These are phyloP conservation scores for Uria lomvia DNA, from an alignment of 2,113 vertebrate species.

Conservation along the genomic window DNA sequence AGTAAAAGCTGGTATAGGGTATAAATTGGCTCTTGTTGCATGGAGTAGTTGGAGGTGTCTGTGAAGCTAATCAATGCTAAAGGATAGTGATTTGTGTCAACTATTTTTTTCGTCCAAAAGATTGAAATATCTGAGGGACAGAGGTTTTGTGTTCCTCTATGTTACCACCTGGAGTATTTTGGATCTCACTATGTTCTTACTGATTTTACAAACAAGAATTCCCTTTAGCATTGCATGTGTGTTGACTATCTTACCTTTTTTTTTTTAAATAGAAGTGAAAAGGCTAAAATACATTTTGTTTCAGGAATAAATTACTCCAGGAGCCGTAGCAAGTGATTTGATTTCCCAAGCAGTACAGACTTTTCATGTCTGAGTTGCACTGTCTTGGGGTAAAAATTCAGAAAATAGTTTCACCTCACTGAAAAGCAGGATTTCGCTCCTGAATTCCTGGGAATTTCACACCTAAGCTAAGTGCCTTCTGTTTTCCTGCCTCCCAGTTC, in stretches of 20 bases:
- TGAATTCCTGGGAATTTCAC: constrained; percentile 27
- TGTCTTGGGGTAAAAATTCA: background rate
- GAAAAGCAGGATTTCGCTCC: constrained; percentile 36
- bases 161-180: background rate
- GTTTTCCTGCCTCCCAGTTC: background rate
- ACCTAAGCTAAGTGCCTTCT: background rate
- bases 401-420: background rate
- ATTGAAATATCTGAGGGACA: background rate
- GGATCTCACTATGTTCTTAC: background rate
- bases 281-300: background rate
- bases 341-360: background rate
- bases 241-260: background rate
- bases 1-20: background rate
- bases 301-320: background rate
- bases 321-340: background rate
- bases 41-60: background rate
- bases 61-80: background rate
- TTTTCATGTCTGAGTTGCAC: background rate
- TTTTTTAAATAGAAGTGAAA: background rate
- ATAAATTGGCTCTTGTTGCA: background rate
- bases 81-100: background rate
- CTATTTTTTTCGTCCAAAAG: background rate
- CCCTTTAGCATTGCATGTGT: background rate
- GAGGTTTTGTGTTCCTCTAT: background rate
- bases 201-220: background rate